phyloP scores from a whole-genome alignment of 1,140 invertebrate genomes.

The Drosophila littoralis region DNA sequence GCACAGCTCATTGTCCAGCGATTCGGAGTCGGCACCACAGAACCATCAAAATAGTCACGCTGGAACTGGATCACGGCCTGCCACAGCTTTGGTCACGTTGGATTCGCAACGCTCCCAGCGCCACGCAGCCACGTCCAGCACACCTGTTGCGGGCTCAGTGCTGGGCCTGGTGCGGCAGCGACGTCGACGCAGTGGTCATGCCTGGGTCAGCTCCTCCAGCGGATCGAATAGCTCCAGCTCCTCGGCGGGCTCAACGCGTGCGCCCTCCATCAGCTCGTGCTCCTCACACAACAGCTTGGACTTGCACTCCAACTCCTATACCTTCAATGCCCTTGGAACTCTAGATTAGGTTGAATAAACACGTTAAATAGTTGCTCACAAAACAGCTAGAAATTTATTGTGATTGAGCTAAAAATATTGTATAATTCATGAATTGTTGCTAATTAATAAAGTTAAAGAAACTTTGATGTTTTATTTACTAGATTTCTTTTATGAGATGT shows the following conservation, averaged over 20 bases:
- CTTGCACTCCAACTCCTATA: constrained; percentile 50
- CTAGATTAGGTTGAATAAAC: constrained; percentile 36
- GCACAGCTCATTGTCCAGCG: constrained; percentile 65
- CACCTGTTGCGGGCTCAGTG: constrained; percentile 75
- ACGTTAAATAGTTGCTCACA: constrained; percentile 7
- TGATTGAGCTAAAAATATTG: constrained; percentile 32
- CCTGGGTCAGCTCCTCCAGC: constrained; percentile 73
- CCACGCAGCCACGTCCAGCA: constrained; percentile 25
- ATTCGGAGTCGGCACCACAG: constrained; percentile 59
- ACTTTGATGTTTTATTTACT: constrained; percentile 1
- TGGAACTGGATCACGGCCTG: constrained; percentile 2
- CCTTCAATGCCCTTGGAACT: constrained; percentile 55
- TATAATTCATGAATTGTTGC: constrained; percentile 5
- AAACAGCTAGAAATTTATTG: constrained; percentile 44
- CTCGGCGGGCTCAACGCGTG: constrained; percentile 53
- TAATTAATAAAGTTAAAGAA: constrained; percentile 32
- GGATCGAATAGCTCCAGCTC: constrained; percentile 53
- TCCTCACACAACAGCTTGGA: constrained; percentile 66
- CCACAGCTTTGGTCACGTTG: constrained; percentile 41
- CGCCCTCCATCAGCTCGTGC: constrained; percentile 62
- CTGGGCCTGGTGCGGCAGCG: constrained; percentile 69
- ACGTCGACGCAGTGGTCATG: constrained; percentile 62
- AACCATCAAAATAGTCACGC: background rate
- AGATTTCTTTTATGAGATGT: background rate
- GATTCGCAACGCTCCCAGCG: constrained; percentile 34